phyloP scores from a whole-genome alignment of 2,113 vertebrate genomes.

The Todiramphus saurophagus region DNA sequence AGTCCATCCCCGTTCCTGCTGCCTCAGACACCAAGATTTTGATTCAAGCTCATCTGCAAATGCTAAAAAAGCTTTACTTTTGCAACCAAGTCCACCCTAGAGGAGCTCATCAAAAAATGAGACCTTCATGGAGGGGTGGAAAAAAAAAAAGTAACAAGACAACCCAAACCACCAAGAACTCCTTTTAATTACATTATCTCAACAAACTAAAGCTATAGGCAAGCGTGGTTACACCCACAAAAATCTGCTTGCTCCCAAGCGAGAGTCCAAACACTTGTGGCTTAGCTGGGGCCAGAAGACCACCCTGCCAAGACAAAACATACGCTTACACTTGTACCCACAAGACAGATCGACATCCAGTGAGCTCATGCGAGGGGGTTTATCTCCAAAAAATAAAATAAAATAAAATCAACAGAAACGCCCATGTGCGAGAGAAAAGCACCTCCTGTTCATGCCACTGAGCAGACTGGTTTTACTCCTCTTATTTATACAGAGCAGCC shows the following conservation, averaged over 20 bases:
- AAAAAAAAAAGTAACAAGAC: no score
- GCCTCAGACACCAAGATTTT: slow-evolving; percentile 6
- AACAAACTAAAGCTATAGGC: background rate
- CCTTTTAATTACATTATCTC: background rate
- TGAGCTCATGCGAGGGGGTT: accelerated
- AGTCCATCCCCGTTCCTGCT: background rate
- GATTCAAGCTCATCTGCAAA: slow-evolving; percentile 36
- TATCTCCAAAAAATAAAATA: background rate
- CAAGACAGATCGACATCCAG: background rate
- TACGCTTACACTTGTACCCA: background rate
- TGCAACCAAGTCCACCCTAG: background rate
- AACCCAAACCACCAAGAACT: accelerated
- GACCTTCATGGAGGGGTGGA: background rate
- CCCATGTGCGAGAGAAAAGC: background rate
- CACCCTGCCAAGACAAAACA: accelerated
- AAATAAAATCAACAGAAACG: background rate
- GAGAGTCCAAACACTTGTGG: background rate
- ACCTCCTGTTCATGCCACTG: background rate
- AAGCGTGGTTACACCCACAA: background rate
- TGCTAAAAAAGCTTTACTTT: background rate
- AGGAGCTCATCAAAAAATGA: background rate
- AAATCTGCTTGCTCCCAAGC: background rate
- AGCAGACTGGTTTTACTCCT: background rate
- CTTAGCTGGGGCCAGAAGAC: background rate
- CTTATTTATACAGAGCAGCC: background rate